A percentile compares a stretch with the other conserved stretches of the same genome.
Evolutionary conservation across 2,113 vertebrate genomes (phyloP).

Genomic region (Etia nguti): DNA sequence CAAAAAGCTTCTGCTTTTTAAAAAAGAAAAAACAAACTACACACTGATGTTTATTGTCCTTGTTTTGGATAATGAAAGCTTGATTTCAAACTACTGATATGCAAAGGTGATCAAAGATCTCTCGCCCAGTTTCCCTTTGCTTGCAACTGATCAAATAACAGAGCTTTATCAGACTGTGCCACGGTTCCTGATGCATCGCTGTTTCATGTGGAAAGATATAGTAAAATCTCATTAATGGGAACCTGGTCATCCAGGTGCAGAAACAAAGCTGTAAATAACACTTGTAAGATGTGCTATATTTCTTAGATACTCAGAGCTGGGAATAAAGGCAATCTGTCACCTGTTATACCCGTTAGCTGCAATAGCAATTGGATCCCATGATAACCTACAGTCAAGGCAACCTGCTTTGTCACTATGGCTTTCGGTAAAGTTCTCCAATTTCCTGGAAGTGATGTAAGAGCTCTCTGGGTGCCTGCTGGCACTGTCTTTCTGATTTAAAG

Average conservation of each 20-base stretch:
- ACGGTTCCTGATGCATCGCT: rapidly evolving
- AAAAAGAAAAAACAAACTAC: not conserved
- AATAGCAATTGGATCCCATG: constrained; percentile 20
- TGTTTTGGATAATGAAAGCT: not conserved
- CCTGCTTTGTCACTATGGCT: constrained; percentile 28
- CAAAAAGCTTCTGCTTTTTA: not conserved
- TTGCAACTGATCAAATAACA: not conserved
- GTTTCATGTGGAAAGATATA: not conserved
- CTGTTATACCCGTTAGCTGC: not conserved
- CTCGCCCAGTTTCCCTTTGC: not conserved
- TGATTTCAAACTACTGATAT: not conserved
- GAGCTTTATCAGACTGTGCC: not conserved
- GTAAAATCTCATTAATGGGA: not conserved
- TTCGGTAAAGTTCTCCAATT: constrained; percentile 11
- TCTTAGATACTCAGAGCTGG: not conserved
- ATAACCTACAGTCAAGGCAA: constrained; percentile 31
- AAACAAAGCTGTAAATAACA: not conserved
- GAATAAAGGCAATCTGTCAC: not conserved
- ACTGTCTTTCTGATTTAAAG: not conserved
- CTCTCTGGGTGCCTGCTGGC: not conserved
- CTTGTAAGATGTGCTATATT: not conserved
- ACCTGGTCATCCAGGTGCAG: not conserved
- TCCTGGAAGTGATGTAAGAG: constrained; percentile 24
- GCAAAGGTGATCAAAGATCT: not conserved
- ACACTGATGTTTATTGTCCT: not conserved